phyloP scores from a whole-genome alignment of 2,888 invertebrate genomes.

The Himalopsyche japonica region DNA sequence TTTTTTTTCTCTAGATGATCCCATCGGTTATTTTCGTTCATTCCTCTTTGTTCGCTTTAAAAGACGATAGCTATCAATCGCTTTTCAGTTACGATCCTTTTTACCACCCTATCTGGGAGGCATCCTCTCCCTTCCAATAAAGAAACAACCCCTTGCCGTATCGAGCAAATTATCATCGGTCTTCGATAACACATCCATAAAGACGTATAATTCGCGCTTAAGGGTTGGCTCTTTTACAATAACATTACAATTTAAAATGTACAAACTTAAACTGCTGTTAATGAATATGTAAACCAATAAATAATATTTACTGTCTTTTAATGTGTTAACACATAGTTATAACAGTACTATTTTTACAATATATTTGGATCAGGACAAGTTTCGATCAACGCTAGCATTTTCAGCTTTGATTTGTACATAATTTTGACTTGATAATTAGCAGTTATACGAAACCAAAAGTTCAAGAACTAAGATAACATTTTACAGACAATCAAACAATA shows the following conservation, averaged over 20 bases:
- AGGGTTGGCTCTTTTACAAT: not conserved
- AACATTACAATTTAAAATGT: not conserved
- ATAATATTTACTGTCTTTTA: too few species aligned
- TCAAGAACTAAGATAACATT: too few species aligned
- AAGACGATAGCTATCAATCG: not conserved
- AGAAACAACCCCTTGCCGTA: not conserved
- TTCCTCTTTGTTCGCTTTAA: not conserved
- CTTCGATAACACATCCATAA: slow-evolving; percentile 14
- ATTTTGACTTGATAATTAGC: too few species aligned
- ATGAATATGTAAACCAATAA: too few species aligned
- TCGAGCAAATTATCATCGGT: slow-evolving; percentile 28
- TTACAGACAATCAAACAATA: too few species aligned
- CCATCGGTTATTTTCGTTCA: not conserved
- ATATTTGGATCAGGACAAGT: too few species aligned
- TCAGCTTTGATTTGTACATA: too few species aligned
- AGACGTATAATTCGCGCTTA: not conserved
- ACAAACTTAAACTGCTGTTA: too few species aligned
- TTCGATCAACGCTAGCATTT: too few species aligned
- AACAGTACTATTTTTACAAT: too few species aligned
- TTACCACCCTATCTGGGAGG: not conserved
- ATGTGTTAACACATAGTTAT: too few species aligned
- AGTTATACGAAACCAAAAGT: too few species aligned
- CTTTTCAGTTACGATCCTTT: not conserved
- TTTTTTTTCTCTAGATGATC: not conserved
- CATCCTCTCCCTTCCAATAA: not conserved